Evolutionary conservation across 1,140 invertebrate genomes (phyloP).

Genomic region (Thaumetopoea pityocampa): DNA sequence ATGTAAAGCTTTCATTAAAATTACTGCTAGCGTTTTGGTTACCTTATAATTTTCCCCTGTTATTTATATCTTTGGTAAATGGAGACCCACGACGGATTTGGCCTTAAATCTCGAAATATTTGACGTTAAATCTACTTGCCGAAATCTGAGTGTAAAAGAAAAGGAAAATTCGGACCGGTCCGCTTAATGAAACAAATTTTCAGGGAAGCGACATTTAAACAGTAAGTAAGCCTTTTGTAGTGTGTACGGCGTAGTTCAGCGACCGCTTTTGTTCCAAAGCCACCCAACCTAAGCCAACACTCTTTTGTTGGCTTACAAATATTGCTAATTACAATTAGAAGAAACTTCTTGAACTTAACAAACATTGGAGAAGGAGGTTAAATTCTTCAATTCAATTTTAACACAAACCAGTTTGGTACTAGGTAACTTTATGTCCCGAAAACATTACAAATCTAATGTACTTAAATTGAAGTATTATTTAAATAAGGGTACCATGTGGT

Average conservation of each 20-base stretch:
- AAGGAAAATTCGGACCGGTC: slow-evolving; percentile 58
- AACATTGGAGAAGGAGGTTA: too few species aligned
- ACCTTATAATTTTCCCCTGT: slow-evolving; percentile 29
- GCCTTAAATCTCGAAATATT: slow-evolving; percentile 38
- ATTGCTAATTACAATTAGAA: slow-evolving; percentile 70
- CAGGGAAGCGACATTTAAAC: slow-evolving; percentile 65
- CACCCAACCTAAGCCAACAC: slow-evolving; percentile 47
- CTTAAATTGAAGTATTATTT: too few species aligned
- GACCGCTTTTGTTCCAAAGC: slow-evolving; percentile 49
- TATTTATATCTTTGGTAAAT: slow-evolving; percentile 28
- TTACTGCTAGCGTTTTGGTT: too few species aligned
- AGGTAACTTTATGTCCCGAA: too few species aligned
- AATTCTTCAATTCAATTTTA: too few species aligned
- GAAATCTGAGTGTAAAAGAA: slow-evolving; percentile 49
- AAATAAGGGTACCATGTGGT: too few species aligned
- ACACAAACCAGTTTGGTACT: too few species aligned
- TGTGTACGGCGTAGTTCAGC: slow-evolving; percentile 29
- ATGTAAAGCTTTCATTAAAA: too few species aligned
- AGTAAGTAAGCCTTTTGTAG: slow-evolving; percentile 70
- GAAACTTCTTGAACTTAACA: slow-evolving; percentile 35
- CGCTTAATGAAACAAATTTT: slow-evolving; percentile 73
- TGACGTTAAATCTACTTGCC: slow-evolving; percentile 40
- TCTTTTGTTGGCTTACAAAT: slow-evolving; percentile 61
- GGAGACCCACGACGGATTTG: slow-evolving; percentile 33
- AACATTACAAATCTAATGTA: too few species aligned